Base-by-base conservation (phyloP, 2,113 vertebrate species). In the Oophaga pumilio region DNA sequence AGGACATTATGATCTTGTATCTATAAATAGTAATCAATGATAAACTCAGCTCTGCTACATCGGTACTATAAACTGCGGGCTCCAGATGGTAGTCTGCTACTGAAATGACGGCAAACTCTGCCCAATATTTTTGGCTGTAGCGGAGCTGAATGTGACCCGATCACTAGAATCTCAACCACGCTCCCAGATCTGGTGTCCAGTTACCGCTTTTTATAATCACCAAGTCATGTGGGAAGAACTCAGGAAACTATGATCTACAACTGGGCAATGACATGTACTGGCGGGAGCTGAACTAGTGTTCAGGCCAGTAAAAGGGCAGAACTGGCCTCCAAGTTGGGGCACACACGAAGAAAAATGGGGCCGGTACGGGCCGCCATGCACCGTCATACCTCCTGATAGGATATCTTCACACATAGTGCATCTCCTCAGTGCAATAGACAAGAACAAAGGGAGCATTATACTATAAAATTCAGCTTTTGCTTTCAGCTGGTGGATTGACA, bases 181-280 rank as follows among this genome's bases (percentile, higher is more conserved):
- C 57, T 60, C 53, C 78, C 78, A 43, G 26, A 43, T 62, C 78
- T 18, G 26, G n/a, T 59, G 8, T 81, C 24, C 14, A 28, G 57
- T 81, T 81, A 60, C 78, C 13, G 2, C 53, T 81, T 81, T 81
- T 81, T 81, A 60, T 81, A 81, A 20, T 81, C 57, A 43, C 28
- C 9, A 81, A 81, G 56, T 60, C 57, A 81, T 43, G 56, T 33
- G 78, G 57, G 26, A 60, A 62, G 78, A 81, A 62, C 28, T 81
- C 26, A 81, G 78, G 78, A 81, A 81, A 81, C 56, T 43, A 33
- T 81, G 17, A 60, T 6, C 78, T 33, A 43, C 77, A 24, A 6
- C 26, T 4, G 17, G 26, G 56, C 24, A 22, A 15, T 33, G 56
- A 80, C 20, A 78, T 52, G 7, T 78, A 43, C 33, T 5, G 4